Evolutionary conservation across 2,113 vertebrate genomes (phyloP).

Genomic region (Crotalus tigris): DNA sequence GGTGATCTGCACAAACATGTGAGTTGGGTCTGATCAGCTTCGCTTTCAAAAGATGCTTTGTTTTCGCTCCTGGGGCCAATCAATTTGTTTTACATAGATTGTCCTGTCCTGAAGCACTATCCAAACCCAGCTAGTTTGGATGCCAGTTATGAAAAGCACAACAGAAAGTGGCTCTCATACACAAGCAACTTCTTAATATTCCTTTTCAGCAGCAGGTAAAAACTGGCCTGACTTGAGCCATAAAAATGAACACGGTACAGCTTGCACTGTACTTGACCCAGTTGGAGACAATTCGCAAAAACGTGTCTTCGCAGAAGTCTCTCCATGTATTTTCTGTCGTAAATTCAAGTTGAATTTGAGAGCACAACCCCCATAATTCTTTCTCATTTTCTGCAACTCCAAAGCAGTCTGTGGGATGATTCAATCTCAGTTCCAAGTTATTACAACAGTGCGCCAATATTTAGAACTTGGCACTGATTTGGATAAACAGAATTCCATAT

Average conservation of each 20-base stretch:
- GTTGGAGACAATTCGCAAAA: slow-evolving; percentile 63
- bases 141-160: slow-evolving; percentile 38
- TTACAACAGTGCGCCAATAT: slow-evolving; percentile 61
- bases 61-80: slow-evolving; percentile 52
- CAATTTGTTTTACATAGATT: slow-evolving; percentile 36
- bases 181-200: slow-evolving; percentile 46
- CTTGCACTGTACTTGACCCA: slow-evolving; percentile 43
- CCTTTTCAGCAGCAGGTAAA: slow-evolving; percentile 53
- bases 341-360: slow-evolving; percentile 53
- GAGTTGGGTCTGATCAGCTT: background rate
- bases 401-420: slow-evolving; percentile 61
- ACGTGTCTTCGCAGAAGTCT: slow-evolving; percentile 53
- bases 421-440: slow-evolving; percentile 62
- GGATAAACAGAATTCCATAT: slow-evolving; percentile 55
- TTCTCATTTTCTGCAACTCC: slow-evolving; percentile 64
- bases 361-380: slow-evolving; percentile 55
- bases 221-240: slow-evolving; percentile 37
- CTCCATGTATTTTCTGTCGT: slow-evolving; percentile 47
- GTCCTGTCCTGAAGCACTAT: background rate
- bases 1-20: background rate
- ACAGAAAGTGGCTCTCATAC: slow-evolving; percentile 37
- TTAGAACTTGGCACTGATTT: slow-evolving; percentile 52
- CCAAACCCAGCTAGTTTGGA: slow-evolving; percentile 26
- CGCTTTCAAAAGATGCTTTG: background rate
- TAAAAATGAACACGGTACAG: slow-evolving; percentile 29